These are phyloP conservation scores for Lasioglossum albipes DNA, from an alignment of 1,140 invertebrate species.

Conservation along the genomic window DNA sequence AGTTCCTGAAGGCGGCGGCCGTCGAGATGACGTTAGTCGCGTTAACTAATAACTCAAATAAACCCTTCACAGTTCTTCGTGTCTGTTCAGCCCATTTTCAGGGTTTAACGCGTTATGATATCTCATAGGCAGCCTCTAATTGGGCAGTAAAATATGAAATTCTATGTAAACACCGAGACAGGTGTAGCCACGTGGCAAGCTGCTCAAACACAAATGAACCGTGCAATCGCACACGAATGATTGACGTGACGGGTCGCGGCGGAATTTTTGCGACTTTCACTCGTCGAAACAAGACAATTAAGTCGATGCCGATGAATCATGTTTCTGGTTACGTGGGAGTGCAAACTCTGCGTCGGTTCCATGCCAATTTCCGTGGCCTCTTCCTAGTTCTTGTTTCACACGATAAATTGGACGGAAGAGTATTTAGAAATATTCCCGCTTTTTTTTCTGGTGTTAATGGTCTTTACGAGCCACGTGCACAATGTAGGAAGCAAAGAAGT, in stretches of 20 bases:
- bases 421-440: slow-evolving; percentile 27
- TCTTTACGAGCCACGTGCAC: neutral
- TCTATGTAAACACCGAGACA: neutral
- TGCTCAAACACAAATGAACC: neutral
- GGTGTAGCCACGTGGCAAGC: neutral
- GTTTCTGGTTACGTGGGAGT: slow-evolving; percentile 60
- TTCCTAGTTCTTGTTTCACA: slow-evolving; percentile 63
- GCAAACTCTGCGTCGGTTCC: slow-evolving; percentile 54
- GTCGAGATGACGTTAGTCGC: neutral
- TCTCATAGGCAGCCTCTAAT: slow-evolving; percentile 32
- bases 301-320: slow-evolving; percentile 47
- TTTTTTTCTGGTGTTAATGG: neutral
- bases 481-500: neutral
- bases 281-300: slow-evolving; percentile 55
- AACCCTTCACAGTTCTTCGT: neutral
- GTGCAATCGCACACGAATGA: neutral
- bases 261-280: slow-evolving; percentile 41
- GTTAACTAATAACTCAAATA: slow-evolving; percentile 59
- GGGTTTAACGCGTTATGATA: slow-evolving; percentile 11
- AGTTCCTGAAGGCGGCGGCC: neutral
- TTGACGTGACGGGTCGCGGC: too few species aligned
- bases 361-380: slow-evolving; percentile 63
- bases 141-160: slow-evolving; percentile 28
- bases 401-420: slow-evolving; percentile 56
- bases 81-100: neutral